phyloP scores from a whole-genome alignment of 2,888 invertebrate genomes.

The Zootermopsis nevadensis region DNA sequence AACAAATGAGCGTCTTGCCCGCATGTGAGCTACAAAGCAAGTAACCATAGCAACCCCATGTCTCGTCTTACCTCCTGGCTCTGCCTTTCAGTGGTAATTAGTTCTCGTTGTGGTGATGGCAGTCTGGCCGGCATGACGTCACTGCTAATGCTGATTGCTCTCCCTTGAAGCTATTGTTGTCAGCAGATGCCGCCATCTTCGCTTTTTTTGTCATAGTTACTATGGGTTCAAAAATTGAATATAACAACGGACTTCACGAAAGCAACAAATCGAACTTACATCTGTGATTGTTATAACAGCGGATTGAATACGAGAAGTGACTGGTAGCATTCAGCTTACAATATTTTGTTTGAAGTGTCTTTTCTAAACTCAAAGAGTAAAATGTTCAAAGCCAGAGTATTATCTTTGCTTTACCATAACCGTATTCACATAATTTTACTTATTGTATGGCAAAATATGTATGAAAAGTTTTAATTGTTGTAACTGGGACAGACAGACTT shows the following conservation, averaged over 20 bases:
- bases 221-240: background rate
- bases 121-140: conserved; percentile 3
- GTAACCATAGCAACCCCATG: background rate
- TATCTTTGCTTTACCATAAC: too few relatives aligned
- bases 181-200: conserved; percentile 1
- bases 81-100: background rate
- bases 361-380: too few relatives aligned
- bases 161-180: background rate
- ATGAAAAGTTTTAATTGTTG: too few relatives aligned
- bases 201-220: background rate
- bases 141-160: background rate
- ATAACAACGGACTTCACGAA: background rate
- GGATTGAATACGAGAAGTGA: too few relatives aligned
- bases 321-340: too few relatives aligned
- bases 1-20: conserved; percentile 10
- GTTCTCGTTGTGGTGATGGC: conserved; percentile 2
- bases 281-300: too few relatives aligned
- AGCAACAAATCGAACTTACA: too few relatives aligned
- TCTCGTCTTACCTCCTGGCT: background rate
- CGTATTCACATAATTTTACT: too few relatives aligned
- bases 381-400: too few relatives aligned
- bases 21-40: background rate
- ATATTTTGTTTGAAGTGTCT: too few relatives aligned
- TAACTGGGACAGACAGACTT: too few relatives aligned
- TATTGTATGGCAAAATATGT: too few relatives aligned